Evolutionary conservation across 1,140 invertebrate genomes (phyloP), one percentile per base, ranked within the genome.

Genomic region (Danaus plexippus): DNA sequence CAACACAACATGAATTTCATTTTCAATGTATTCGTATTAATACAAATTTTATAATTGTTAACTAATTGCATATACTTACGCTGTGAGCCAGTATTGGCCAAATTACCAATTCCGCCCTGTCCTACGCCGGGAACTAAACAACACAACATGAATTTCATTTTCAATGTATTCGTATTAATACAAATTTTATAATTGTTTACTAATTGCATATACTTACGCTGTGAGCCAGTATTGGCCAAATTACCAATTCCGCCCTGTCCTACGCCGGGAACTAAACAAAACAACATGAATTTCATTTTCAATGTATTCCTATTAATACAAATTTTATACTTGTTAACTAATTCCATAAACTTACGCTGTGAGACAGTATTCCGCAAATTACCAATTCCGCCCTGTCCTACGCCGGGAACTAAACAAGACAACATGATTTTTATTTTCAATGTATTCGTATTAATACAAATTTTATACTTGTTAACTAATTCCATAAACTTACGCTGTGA

Each of bases 1-100:
- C 0, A 32, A 32, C 2, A 32, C 0, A 8, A 32, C 1, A 6
- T 3, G 5, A 6, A 6, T 32, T 32, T 2, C 7, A 32, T 32
- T 32, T 32, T 49, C 11, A 11, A 8, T 4, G 11, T 49, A 49
- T 9, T 32, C 7, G 11, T 49, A n/a, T 49, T 32, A 49, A 49
- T 49, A 49, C 18, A 47, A 47, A 2, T 22, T 47, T 5, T 22
- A 22, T 45, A 43, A 10, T 45, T 5, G 12, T 10, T 10, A 9
- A 45, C 12, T 45, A 45, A n/a, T 45, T 45, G 11, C 9, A 47
- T 47, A n/a, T 12, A 47, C 46, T 47, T 47, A 47, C 46, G 9
- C 9, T 47, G 46, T 47, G 46, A 47, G 12, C 46, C 46, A 47
- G 3, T 12, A 11, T 47, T 47, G 4, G n/a, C 46, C 9, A 13